These are phyloP conservation scores for Thereva nobilitata DNA, from an alignment of 2,888 invertebrate genomes.

Conservation along the genomic window DNA sequence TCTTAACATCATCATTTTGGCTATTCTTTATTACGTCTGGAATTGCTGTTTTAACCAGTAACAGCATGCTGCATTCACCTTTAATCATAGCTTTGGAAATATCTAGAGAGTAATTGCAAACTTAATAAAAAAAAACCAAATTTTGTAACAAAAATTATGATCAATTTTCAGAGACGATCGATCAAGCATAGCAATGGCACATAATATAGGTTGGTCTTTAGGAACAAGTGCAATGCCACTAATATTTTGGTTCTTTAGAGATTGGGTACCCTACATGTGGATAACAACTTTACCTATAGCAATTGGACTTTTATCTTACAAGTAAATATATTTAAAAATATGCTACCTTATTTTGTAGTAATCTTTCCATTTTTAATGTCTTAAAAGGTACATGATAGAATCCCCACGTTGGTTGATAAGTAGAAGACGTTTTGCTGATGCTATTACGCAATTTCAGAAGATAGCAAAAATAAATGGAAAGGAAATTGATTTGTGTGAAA, in stretches of 20 bases:
- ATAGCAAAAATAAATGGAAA: constrained; percentile 64
- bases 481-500: constrained; percentile 54
- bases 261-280: constrained; percentile 60
- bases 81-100: too few species aligned
- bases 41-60: too few species aligned
- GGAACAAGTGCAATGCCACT: constrained; percentile 61
- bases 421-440: constrained; percentile 59
- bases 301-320: constrained; percentile 50
- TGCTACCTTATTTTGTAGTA: constrained; percentile 39
- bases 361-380: too few species aligned
- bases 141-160: not conserved
- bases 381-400: constrained; percentile 57
- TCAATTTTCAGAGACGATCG: constrained; percentile 46
- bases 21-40: too few species aligned
- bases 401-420: constrained; percentile 68
- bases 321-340: too few species aligned
- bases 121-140: not conserved
- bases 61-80: too few species aligned
- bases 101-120: not conserved
- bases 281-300: constrained; percentile 59
- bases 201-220: constrained; percentile 61
- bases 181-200: constrained; percentile 60
- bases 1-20: too few species aligned
- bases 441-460: constrained; percentile 60
- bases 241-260: constrained; percentile 60